Base-by-base conservation (phyloP, 2,113 vertebrate species). In the Saccopteryx leptura region DNA sequence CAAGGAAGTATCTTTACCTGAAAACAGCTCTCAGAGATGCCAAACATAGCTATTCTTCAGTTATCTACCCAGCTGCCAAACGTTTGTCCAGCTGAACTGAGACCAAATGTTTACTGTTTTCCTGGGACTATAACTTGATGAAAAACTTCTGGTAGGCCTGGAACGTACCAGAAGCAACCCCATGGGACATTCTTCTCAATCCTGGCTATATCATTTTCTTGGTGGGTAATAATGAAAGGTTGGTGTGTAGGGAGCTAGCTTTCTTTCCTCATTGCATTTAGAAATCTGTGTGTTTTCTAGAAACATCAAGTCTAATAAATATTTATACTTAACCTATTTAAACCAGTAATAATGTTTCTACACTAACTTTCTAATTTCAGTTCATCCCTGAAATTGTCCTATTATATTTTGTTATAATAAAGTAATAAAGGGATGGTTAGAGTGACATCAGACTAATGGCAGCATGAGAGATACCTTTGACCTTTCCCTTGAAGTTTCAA, bases 351-450 rank as follows among this genome's bases (percentile, higher is more conserved):
- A 75, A 46, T 65, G 24, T 1, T 78, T 88, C 17, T 69, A 24
- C 19, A 82, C 18, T 79, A 91, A 24, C 31, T 94, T 97, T 89
- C 74, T 75, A 82, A 72, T 91, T 93, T 33, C 56, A 86, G 24
- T 81, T 84, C 83, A 52, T 68, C n/a, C 2, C 23, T 48, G 50
- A 95, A 96, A 91, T 80, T 82, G 10, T 54, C 5, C 82, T 58
- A 94, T 52, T 93, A 13, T 81, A 78, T 94, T 78, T 94, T 87
- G 24, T 91, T 69, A 89, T 74, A 91, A 95, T 76, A 48, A 84
- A 66, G 50, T 85, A n/a, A 39, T 39, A 39, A 39, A 39, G 39
- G 39, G 39, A 39, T 39, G 39, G 39, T 39, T 39, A 3, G 39
- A 39, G 39, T 39, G 39, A 39, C 39, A 39, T 39, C 39, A 39